Percentiles rank a stretch among this genome's conserved stretches.
Conservation (phyloP, 1,140 invertebrate genomes). For the Brachionus sp. region DNA sequence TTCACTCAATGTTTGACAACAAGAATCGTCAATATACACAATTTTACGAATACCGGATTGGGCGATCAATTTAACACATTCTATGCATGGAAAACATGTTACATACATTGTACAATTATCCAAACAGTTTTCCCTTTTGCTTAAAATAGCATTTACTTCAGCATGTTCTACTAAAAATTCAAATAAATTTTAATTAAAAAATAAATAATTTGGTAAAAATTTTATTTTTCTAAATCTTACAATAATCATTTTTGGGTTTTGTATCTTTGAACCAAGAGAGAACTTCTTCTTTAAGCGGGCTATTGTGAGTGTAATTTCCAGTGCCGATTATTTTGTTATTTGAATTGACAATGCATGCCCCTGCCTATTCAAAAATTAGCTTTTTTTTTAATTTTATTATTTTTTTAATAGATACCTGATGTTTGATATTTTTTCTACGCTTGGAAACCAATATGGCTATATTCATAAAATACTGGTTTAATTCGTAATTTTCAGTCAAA, state of each 20-base stretch:
- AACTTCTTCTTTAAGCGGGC: constrained; percentile 76
- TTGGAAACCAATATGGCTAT: constrained; percentile 26
- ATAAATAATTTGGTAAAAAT: no score
- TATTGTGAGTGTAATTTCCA: constrained; percentile 95
- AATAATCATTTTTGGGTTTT: constrained; percentile 59
- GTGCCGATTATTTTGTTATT: constrained; percentile 83
- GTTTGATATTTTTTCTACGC: constrained; percentile 30
- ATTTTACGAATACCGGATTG: constrained; percentile 81
- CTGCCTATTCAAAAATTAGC: constrained; percentile 65
- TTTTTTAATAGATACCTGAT: background rate
- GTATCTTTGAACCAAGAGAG: constrained; percentile 76
- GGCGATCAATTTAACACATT: constrained; percentile 92
- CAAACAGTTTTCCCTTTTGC: constrained; percentile 75
- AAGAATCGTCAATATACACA: constrained; percentile 71
- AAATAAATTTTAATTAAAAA: background rate
- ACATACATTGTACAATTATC: constrained; percentile 79
- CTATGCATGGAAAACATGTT: constrained; percentile 85
- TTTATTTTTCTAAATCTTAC: constrained; percentile 56
- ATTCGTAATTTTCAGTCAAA: constrained; percentile 23
- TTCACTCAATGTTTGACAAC: constrained; percentile 24
- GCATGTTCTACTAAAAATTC: constrained; percentile 90
- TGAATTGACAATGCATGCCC: constrained; percentile 82
- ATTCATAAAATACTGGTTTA: constrained; percentile 44
- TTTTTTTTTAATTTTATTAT: background rate
- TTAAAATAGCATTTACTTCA: constrained; percentile 91